Conservation (phyloP, 2,888 invertebrate species). For the Smittia sp. region DNA sequence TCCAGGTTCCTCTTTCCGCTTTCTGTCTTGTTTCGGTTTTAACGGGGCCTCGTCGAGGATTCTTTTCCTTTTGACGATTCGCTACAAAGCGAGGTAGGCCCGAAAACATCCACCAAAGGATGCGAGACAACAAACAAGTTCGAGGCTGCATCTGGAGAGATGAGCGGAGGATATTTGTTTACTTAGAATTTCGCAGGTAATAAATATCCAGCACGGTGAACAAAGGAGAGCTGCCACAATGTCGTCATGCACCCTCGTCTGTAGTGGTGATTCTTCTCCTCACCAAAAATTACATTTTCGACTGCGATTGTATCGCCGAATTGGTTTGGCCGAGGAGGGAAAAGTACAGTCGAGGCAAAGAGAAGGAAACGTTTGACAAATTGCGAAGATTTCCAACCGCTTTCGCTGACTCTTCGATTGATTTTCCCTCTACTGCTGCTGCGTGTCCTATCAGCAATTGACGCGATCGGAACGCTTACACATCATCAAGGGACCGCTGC, state of each 20-base stretch:
- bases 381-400: background rate
- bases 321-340: background rate
- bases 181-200: slow-evolving; percentile 41
- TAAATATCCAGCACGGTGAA: slow-evolving; percentile 30
- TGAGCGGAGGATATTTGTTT: slow-evolving; percentile 23
- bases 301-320: slow-evolving; percentile 10
- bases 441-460: slow-evolving; percentile 27
- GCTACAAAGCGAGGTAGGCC: background rate
- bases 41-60: background rate
- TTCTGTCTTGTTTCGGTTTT: background rate
- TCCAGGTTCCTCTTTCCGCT: too few species aligned
- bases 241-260: slow-evolving; percentile 23
- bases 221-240: background rate
- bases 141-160: slow-evolving; percentile 1
- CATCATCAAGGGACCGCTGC: background rate
- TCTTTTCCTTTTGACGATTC: background rate
- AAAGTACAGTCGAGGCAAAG: slow-evolving; percentile 13
- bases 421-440: slow-evolving; percentile 16
- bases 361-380: background rate
- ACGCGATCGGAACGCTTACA: background rate
- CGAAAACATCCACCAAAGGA: background rate
- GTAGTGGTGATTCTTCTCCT: background rate
- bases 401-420: background rate
- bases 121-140: background rate
- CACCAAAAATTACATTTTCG: background rate